Base-by-base conservation (phyloP, 2,797 vertebrate species). In the Mormyrops attenuatus region DNA sequence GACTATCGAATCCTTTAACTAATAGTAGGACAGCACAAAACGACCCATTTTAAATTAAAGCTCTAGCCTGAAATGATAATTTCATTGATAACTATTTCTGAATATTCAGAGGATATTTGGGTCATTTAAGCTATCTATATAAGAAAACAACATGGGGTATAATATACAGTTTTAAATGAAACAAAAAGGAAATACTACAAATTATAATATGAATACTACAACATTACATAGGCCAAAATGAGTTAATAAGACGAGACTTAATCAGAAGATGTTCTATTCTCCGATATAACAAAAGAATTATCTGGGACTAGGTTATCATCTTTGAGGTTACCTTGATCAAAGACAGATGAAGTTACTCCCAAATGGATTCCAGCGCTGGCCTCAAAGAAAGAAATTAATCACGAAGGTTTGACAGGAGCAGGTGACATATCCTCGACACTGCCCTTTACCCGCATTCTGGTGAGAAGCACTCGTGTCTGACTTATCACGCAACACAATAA, bases 281-380 rank as follows among this genome's bases (percentile, higher is more conserved):
- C 22, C 41, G 55, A 90, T 55, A 77, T 34, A 17, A n/a, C 66
- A 55, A 55, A 90, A 63, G 63, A 63, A 86, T 53, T 87, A 89
- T 53, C 30, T 53, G 49, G 85, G 53, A 89, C 84, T 89, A 87
- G 87, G 87, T 85, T 88, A 88, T 88, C 85, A 85, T 88, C 34
- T 88, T 88, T 88, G 41, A 66, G 89, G 87, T 88, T 77, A 90
- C 89, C 89, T 90, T 90, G 77, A 85, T 88, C 30, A 82, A 84
- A 88, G 89, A 60, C 89, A 90, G 89, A 90, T 69, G 47, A 88
- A 85, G 77, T 85, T 88, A 53, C 41, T 84, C 89, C 87, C 57
- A 90, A 88, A 69, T 88, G 89, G 66, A 69, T 87, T 88, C 30
- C 20, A 85, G 77, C 57, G 6, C 89, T 89, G 85, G 63, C 89